Evolutionary conservation across 2,113 vertebrate genomes (phyloP), one percentile per base, ranked within the genome.

Genomic region (Blennius ocellaris): DNA sequence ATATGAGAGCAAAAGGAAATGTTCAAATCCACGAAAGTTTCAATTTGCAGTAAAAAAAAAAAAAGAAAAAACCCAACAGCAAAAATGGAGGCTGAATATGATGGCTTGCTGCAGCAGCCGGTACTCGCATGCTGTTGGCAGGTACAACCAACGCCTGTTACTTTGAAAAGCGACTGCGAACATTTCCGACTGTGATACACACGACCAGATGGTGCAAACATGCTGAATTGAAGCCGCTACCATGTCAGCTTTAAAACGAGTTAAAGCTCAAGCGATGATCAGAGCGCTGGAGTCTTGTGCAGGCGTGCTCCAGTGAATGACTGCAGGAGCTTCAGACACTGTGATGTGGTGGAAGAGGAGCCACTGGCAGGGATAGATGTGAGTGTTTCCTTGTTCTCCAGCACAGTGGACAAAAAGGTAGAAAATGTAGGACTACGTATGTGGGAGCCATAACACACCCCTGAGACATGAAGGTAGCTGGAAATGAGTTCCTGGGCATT

Each of bases 111-210:
- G 1, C 16, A 72, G 15, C 64, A 41, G 81, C 74, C 83, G 84
- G 76, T 58, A 59, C 73, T 80, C 73, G 66, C 39, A 52, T 49
- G 16, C 66, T 69, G 58, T 83, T 85, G 81, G 79, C 81, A 69
- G 59, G 12, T 49, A 66, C 21, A 62, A 52, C 0, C 37, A 62
- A 55, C 0, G 40, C 45, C 58, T 16, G 71, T 63, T 69, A 78
- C 69, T 76, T 68, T 80, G 40, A 66, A 79, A 66, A 14, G 58
- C 37, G 17, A 54, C 71, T 83, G 83, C 83, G 82, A 83, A 54
- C 51, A 63, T 39, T 40, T 57, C n/a, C 11, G 51, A 76, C 76
- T 63, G 16, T 53, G 58, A 68, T 49, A 37, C 56, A 65, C 10
- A 17, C 72, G 43, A 56, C 54, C 65, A 77, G 64, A 59, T 16